Conservation (phyloP, 2,797 vertebrate species). For the Luscinia luscinia region DNA sequence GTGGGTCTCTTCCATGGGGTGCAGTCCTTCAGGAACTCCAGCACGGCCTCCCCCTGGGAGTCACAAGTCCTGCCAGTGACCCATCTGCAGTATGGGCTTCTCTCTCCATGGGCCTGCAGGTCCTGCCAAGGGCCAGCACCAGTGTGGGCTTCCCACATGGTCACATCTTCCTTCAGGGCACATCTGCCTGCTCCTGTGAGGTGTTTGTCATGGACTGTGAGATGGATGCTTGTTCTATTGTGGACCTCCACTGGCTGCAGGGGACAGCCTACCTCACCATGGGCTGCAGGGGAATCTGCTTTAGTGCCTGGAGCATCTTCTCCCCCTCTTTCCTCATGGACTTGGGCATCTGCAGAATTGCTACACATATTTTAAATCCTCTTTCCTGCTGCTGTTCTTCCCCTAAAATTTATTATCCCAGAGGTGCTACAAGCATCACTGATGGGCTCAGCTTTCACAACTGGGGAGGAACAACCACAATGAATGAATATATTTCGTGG, state of each 20-base stretch:
- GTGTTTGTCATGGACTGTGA: background rate
- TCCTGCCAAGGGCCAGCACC: background rate
- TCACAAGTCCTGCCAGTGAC: background rate
- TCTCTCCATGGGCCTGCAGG: background rate
- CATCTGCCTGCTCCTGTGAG: background rate
- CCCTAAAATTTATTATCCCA: background rate
- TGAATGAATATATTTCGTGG: background rate
- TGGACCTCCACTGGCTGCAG: background rate
- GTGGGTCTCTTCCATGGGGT: rapidly evolving
- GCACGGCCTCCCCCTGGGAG: too few relatives aligned
- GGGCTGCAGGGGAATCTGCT: background rate
- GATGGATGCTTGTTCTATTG: background rate
- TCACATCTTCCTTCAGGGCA: background rate
- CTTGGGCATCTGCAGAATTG: background rate
- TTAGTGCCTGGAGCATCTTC: background rate
- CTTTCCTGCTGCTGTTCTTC: background rate
- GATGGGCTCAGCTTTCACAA: background rate
- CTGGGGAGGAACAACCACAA: background rate
- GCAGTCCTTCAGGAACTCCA: background rate
- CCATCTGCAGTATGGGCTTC: background rate
- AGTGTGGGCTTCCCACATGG: background rate
- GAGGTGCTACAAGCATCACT: background rate
- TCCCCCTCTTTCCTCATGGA: background rate
- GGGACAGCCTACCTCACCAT: background rate
- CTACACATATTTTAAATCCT: background rate